phyloP scores from a whole-genome alignment of 2,797 vertebrate species.

The Gouania willdenowi region DNA sequence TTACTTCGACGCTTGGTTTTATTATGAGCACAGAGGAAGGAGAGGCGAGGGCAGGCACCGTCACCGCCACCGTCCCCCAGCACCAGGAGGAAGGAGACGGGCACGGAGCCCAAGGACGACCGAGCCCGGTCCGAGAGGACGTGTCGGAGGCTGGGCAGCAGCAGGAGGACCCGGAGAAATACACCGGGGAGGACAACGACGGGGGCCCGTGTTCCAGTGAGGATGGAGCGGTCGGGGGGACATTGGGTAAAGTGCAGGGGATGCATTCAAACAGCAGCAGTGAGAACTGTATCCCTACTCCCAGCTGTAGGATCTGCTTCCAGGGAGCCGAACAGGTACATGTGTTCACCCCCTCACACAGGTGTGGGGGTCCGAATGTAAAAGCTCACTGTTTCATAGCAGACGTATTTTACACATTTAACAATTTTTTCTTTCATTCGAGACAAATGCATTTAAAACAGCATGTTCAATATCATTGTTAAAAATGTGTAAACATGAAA shows the following conservation, averaged over 20 bases:
- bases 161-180: slow-evolving; percentile 9
- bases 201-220: slow-evolving; percentile 26
- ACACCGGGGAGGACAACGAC: slow-evolving; percentile 9
- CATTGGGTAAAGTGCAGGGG: slow-evolving; percentile 50
- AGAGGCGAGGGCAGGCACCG: slow-evolving; percentile 50
- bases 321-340: slow-evolving; percentile 88
- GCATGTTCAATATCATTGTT: too few relatives aligned
- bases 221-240: slow-evolving; percentile 40
- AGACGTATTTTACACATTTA: too few relatives aligned
- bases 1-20: slow-evolving; percentile 28
- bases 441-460: too few relatives aligned
- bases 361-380: too few relatives aligned
- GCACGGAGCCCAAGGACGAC: slow-evolving; percentile 39
- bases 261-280: slow-evolving; percentile 83
- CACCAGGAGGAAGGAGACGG: slow-evolving; percentile 40
- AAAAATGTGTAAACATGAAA: too few relatives aligned
- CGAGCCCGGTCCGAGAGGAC: slow-evolving; percentile 21
- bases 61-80: slow-evolving; percentile 32
- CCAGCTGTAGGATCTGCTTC: slow-evolving; percentile 93
- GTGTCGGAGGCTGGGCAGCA: background rate
- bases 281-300: slow-evolving; percentile 79
- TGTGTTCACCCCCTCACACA: too few relatives aligned
- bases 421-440: too few relatives aligned
- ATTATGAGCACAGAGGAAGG: slow-evolving; percentile 63
- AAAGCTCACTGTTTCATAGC: too few relatives aligned